These are phyloP conservation scores for Aphelinus certus DNA, from an alignment of 1,140 invertebrate genomes.

Conservation along the genomic window DNA sequence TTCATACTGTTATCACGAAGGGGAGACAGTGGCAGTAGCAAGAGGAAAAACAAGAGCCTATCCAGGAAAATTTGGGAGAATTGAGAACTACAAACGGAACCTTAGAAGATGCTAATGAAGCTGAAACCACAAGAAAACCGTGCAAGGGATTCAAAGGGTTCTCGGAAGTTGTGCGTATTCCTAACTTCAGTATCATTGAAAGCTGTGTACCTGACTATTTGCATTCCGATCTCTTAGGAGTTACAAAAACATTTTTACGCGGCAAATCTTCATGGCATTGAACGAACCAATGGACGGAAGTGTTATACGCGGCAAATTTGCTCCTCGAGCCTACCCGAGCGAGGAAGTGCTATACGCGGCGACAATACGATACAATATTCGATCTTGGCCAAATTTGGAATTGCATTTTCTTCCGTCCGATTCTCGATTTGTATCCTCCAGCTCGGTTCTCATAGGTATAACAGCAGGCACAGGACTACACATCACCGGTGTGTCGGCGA, in stretches of 20 bases:
- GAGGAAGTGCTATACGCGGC: too few species aligned
- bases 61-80: background rate
- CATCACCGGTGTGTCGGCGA: too few species aligned
- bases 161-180: background rate
- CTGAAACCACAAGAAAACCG: background rate
- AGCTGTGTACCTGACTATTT: conserved; percentile 23
- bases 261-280: too few species aligned
- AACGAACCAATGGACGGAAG: too few species aligned
- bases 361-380: too few species aligned
- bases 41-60: conserved; percentile 33
- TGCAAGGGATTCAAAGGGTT: conserved; percentile 18
- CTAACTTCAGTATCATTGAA: conserved; percentile 12
- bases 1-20: conserved; percentile 34
- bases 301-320: too few species aligned
- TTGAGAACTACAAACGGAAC: background rate
- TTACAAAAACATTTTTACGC: background rate
- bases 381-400: too few species aligned
- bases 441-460: too few species aligned
- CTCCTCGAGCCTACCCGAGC: too few species aligned
- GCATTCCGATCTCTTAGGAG: conserved; percentile 18
- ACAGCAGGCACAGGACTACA: too few species aligned
- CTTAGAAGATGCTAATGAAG: background rate
- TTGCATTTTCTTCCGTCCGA: too few species aligned
- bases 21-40: conserved; percentile 21
- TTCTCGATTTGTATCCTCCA: too few species aligned